phyloP scores from a whole-genome alignment of 2,888 invertebrate genomes.

The Sphaerophoria rueppellii region DNA sequence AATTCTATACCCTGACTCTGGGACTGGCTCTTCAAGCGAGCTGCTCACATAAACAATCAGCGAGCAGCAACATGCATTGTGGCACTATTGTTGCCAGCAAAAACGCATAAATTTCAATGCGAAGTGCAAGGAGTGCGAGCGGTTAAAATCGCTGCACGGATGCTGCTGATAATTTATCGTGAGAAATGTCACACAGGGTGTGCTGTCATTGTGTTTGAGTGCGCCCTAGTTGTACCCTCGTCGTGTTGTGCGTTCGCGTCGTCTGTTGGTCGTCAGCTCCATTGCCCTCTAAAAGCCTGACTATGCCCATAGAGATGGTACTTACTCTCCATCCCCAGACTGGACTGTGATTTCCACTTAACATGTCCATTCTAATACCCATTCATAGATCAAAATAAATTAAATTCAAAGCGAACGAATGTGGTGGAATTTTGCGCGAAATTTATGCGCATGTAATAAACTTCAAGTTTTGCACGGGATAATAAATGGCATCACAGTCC shows the following conservation, averaged over 20 bases:
- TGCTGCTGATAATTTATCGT: constrained; percentile 72
- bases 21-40: neutral
- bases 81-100: constrained; percentile 69
- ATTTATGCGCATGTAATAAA: constrained; percentile 80
- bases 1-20: constrained; percentile 13
- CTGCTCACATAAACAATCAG: constrained; percentile 48
- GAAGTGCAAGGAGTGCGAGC: constrained; percentile 5
- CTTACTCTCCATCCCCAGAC: neutral
- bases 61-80: constrained; percentile 52
- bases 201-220: constrained; percentile 25
- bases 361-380: constrained; percentile 73
- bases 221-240: neutral
- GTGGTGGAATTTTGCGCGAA: constrained; percentile 75
- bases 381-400: constrained; percentile 73
- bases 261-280: neutral
- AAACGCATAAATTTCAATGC: constrained; percentile 68
- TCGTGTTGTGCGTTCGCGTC: neutral
- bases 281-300: neutral
- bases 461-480: constrained; percentile 75
- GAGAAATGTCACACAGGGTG: constrained; percentile 67
- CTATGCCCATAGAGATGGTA: constrained; percentile 16
- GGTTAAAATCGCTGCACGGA: constrained; percentile 42
- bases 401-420: constrained; percentile 73
- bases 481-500: constrained; percentile 73
- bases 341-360: constrained; percentile 68